Evolutionary conservation across 2,797 vertebrate genomes (phyloP), one percentile per base, ranked within the genome.

Genomic region (Gymnopithys bicolor): DNA sequence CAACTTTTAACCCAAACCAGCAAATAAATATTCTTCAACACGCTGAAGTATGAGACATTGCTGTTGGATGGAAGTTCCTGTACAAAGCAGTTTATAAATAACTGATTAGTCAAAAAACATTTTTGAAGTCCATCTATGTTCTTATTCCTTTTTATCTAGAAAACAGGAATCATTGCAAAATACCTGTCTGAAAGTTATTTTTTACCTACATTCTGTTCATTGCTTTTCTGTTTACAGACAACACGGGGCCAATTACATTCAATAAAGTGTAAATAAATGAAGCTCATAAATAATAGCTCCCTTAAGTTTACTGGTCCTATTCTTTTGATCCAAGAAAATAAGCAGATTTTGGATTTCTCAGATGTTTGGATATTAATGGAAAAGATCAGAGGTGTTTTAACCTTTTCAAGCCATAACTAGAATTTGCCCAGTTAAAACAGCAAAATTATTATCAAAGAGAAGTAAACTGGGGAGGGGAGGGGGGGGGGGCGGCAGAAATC

Each of bases 71-170:
- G 43, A 59, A 67, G 28, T 37, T 83, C 52, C 48, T 52, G 83
- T 60, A 83, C 56, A 83, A 77, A 85, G 17, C 28, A 59, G 53
- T 83, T 80, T 74, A 75, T 58, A 93, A 91, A 83, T 68, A 94
- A 70, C 45, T 75, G 52, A 67, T 74, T 49, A 69, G 33, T 41
- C 79, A 89, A 75, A 73, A 92, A 71, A 27, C 59, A 25, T 13
- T 73, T 75, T 41, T 67, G 24, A 92, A 94, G 51, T 48, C 69
- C 27, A 68, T 35, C 4, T 35, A 68, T 37, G 11, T 69, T 33
- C 18, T 28, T 22, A 82, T 30, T 33, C 13, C 2, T 35, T 55
- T 75, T 25, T 87, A 43, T 43, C 43, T 21, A 51, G 23, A 21
- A 28, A 84, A 68, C 41, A 45, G 58, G 16, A 37, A 30, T 9